Evolutionary conservation across 2,888 invertebrate species (phyloP).

Genomic region (Philonicus albiceps): DNA sequence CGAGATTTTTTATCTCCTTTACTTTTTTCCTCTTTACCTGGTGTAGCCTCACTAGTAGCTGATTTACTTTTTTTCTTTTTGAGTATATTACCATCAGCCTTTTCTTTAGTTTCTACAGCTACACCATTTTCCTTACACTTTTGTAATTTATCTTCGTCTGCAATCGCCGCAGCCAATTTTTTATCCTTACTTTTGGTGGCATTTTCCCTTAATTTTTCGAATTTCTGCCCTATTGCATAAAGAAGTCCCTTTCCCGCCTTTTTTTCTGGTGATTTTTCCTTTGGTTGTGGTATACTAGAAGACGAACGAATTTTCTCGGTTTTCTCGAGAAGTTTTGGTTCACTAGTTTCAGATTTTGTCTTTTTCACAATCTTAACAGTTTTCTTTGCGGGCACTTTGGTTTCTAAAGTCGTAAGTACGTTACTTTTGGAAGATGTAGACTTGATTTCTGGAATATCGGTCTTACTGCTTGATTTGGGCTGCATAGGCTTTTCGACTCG

Average conservation of each 20-base stretch:
- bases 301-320: conserved; percentile 57
- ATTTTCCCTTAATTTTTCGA: conserved; percentile 71
- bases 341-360: conserved; percentile 25
- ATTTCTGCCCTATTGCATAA: conserved; percentile 79
- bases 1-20: conserved; percentile 62
- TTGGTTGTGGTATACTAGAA: conserved; percentile 51
- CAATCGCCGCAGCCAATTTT: not conserved
- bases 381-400: conserved; percentile 42
- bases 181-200: conserved; percentile 63
- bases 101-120: not conserved
- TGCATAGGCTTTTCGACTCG: conserved; percentile 37
- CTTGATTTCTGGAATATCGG: conserved; percentile 26
- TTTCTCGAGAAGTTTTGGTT: conserved; percentile 50
- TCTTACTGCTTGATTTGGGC: not conserved
- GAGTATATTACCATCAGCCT: conserved; percentile 57
- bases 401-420: conserved; percentile 15
- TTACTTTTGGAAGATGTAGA: conserved; percentile 13
- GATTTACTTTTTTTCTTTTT: conserved; percentile 64
- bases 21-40: conserved; percentile 52
- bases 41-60: conserved; percentile 37
- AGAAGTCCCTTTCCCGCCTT: conserved; percentile 71
- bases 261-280: conserved; percentile 66
- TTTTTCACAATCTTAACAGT: conserved; percentile 54
- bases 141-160: conserved; percentile 51
- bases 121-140: conserved; percentile 46